Evolutionary conservation across 2,113 vertebrate species (phyloP).

Genomic region (Serilophus lunatus): DNA sequence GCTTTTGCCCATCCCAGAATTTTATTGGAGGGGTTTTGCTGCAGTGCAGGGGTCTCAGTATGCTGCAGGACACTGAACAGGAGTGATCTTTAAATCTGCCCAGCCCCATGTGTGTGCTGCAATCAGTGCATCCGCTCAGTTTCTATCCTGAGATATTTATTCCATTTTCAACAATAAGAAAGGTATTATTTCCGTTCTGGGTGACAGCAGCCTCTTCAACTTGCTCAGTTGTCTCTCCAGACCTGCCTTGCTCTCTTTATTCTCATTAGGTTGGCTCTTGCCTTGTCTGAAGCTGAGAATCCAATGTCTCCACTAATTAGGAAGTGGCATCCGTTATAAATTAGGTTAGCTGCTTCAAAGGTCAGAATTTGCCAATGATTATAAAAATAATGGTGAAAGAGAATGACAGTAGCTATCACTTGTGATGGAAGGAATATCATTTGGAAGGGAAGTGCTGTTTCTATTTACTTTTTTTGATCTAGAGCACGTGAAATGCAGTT

Average conservation of each 20-base stretch:
- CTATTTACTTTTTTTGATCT: not conserved
- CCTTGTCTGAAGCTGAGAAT: not conserved
- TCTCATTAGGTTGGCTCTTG: constrained; percentile 30
- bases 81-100: not conserved
- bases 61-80: not conserved
- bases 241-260: not conserved
- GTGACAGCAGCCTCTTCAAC: not conserved
- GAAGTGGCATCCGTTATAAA: constrained; percentile 55
- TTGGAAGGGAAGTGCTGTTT: not conserved
- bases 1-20: not conserved
- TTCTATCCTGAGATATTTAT: not conserved
- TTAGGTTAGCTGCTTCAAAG: constrained; percentile 66
- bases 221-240: constrained; percentile 5
- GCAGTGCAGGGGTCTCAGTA: fast-evolving
- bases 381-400: constrained; percentile 23
- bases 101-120: not conserved
- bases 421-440: not conserved
- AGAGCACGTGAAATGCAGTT: not conserved
- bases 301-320: constrained; percentile 49
- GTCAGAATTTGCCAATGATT: constrained; percentile 60
- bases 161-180: not conserved
- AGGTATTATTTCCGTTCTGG: not conserved
- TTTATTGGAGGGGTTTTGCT: not conserved
- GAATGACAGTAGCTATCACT: constrained; percentile 4
- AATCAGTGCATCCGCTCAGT: not conserved